Conservation (phyloP, 2,888 invertebrate species). For the Leptopilina syphax region DNA sequence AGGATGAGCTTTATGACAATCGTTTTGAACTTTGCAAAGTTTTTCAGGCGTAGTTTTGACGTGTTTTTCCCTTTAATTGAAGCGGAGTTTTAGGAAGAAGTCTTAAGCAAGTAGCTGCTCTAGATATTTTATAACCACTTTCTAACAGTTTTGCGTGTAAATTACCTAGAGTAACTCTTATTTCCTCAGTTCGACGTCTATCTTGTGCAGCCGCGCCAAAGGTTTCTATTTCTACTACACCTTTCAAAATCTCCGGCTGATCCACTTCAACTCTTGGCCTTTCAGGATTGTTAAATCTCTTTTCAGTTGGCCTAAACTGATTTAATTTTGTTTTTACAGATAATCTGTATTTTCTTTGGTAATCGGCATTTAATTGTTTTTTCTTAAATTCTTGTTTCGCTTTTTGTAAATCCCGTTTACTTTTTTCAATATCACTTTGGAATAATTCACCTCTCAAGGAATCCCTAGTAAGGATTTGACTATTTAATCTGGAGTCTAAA, state of each 20-base stretch:
- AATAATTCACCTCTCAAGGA: neutral
- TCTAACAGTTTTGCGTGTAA: conserved; percentile 51
- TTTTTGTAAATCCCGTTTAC: too few relatives aligned
- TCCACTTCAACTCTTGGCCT: conserved; percentile 63
- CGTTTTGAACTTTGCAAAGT: conserved; percentile 47
- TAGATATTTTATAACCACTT: conserved; percentile 53
- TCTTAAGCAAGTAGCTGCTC: conserved; percentile 59
- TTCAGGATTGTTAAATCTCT: neutral
- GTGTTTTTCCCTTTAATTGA: conserved; percentile 62
- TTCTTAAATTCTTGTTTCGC: too few relatives aligned
- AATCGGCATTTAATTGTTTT: too few relatives aligned
- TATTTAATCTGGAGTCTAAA: conserved; percentile 13
- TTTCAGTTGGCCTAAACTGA: neutral
- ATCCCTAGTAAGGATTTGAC: conserved; percentile 14
- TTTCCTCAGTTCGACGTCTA: conserved; percentile 59
- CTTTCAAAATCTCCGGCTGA: conserved; percentile 64
- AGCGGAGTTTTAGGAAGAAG: conserved; percentile 57
- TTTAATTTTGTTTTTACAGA: too few relatives aligned
- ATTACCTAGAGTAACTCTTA: conserved; percentile 57
- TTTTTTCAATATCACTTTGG: too few relatives aligned
- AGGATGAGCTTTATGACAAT: conserved; percentile 55
- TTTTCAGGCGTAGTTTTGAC: conserved; percentile 67
- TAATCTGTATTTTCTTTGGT: too few relatives aligned
- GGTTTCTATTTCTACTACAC: conserved; percentile 65
- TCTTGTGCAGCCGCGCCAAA: conserved; percentile 64